A percentile compares a stretch with the other conserved stretches of the same genome.
Conservation (phyloP, 2,797 vertebrate species). For the Microctenopoma steveboyesi region DNA sequence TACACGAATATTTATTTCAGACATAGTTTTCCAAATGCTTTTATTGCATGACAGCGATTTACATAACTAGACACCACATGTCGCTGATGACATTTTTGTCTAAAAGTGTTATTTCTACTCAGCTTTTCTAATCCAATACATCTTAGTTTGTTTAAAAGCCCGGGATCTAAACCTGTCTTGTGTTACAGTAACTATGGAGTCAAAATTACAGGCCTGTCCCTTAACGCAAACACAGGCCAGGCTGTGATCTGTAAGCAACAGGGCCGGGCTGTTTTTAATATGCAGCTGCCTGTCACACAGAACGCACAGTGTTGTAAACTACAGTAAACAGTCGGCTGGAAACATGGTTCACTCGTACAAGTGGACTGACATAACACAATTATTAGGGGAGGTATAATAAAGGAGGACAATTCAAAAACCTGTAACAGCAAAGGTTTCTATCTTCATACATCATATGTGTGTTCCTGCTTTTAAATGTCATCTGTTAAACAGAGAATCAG, state of each 20-base stretch:
- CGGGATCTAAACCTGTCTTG: slow-evolving; percentile 35
- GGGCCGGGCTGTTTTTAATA: slow-evolving; percentile 37
- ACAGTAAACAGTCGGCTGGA: slow-evolving; percentile 46
- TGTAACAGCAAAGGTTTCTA: neutral
- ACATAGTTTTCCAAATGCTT: neutral
- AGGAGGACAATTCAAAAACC: slow-evolving; percentile 5
- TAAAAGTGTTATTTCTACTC: slow-evolving; percentile 23
- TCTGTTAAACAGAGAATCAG: slow-evolving; percentile 25
- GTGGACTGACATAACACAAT: neutral
- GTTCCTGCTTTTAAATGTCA: slow-evolving; percentile 13
- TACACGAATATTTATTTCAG: neutral
- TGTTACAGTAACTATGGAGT: slow-evolving; percentile 56
- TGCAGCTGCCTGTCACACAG: slow-evolving; percentile 49
- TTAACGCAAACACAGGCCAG: slow-evolving; percentile 58
- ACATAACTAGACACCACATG: neutral
- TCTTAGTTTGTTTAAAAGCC: slow-evolving; percentile 52
- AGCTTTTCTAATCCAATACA: slow-evolving; percentile 27
- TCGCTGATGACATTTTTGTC: slow-evolving; percentile 6
- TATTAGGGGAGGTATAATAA: slow-evolving; percentile 1
- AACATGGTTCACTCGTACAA: neutral
- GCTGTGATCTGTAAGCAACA: slow-evolving; percentile 45
- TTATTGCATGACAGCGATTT: slow-evolving; percentile 6
- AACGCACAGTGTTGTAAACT: slow-evolving; percentile 35
- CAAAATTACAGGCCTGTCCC: slow-evolving; percentile 51
- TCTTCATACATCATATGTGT: neutral